phyloP scores from a whole-genome alignment of 2,797 vertebrate species.

The Alauda arvensis region DNA sequence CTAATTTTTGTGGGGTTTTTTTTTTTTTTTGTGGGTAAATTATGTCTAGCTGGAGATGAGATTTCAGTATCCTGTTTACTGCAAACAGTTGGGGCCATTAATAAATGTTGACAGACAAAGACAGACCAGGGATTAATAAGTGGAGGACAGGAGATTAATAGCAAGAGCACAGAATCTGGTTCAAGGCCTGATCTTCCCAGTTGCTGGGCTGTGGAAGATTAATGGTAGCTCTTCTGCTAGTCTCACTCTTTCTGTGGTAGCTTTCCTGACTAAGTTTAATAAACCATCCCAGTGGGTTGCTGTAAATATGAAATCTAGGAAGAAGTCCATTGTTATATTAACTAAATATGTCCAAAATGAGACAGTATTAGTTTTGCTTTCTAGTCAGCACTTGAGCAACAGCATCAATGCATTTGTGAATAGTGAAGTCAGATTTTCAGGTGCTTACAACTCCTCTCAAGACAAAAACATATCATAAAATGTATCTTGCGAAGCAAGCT shows the following conservation, averaged over 20 bases:
- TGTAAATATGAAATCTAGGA: constrained; percentile 20
- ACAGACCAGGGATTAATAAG: constrained; percentile 48
- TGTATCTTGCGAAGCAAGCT: background rate
- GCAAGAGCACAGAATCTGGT: constrained; percentile 17
- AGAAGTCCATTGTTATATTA: background rate
- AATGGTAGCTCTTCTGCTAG: constrained; percentile 22
- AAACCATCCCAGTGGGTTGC: background rate
- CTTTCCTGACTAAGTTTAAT: constrained; percentile 9
- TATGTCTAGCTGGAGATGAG: background rate
- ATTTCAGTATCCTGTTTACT: constrained; percentile 35
- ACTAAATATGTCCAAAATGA: background rate
- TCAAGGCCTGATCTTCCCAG: constrained; percentile 29
- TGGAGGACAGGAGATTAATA: constrained; percentile 38
- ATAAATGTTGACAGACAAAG: constrained; percentile 50
- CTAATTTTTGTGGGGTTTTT: background rate
- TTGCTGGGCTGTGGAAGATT: constrained; percentile 43
- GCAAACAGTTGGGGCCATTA: constrained; percentile 11
- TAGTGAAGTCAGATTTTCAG: background rate
- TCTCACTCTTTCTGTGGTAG: background rate
- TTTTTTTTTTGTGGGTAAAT: background rate
- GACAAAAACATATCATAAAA: background rate
- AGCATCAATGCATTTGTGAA: background rate
- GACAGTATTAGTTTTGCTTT: background rate
- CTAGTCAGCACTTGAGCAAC: background rate
- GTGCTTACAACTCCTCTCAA: background rate